Evolutionary conservation across 2,797 vertebrate species (phyloP), one percentile per base, ranked within the genome.

Genomic region (Myotis daubentonii): DNA sequence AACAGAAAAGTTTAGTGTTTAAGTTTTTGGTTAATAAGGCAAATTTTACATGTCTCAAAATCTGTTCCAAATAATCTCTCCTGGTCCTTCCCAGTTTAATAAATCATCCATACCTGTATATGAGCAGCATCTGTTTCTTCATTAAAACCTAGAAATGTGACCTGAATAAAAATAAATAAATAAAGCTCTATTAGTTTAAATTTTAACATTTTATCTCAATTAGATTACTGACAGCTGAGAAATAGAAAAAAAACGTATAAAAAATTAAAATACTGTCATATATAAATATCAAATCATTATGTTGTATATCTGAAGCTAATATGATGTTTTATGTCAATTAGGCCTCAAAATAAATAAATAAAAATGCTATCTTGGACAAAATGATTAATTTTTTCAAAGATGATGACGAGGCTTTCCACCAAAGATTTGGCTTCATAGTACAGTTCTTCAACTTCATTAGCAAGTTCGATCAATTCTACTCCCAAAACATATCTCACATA

Each of bases 61-160:
- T 60, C 0, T 86, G 17, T 66, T 93, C 23, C 36, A 93, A 74
- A 83, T 75, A 82, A 75, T 71, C 47, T 74, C 68, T 89, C 22
- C 30, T 0, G 12, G 4, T 66, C 38, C 62, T 89, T 93, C 76
- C 25, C 22, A 87, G 65, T 60, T 94, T 53, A 83, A 57, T 53
- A 91, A 70, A 92, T 0, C 33, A 12, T 95, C 8, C 89, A 10
- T 97, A 99, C 98, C 98, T 98, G 98, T 86, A 98, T 97, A 92
- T 68, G 87, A 96, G 93, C 92, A 93, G 96, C 25, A 96, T 94
- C 94, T 71, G 97, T 97, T 85, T 98, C 98, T 95, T 98, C 98
- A 20, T 97, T 97, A 98, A 98, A 98, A 88, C 96, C 96, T 97
- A 99, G 91, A 97, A 99, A 99, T 15, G 98, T 98, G 78, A 99